These are phyloP conservation scores for Actenoides hombroni DNA, from an alignment of 2,113 vertebrate species.

Conservation along the genomic window DNA sequence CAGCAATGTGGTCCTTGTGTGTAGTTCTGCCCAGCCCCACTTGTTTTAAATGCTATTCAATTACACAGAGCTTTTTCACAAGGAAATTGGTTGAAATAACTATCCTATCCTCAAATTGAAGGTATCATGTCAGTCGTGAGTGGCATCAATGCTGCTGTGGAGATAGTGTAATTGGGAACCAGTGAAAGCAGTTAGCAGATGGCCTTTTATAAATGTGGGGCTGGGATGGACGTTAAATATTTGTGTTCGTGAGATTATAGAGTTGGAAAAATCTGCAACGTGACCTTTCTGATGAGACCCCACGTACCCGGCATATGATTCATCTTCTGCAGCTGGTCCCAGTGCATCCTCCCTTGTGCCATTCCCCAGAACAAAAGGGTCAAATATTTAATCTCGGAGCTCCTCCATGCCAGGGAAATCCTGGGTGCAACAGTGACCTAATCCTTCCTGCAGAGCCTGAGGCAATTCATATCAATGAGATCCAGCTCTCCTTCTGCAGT, in stretches of 20 bases:
- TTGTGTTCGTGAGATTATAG: neutral
- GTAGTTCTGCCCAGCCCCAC: neutral
- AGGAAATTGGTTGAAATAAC: neutral
- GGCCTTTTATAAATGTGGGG: neutral
- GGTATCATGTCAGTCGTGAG: neutral
- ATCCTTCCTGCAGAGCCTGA: rapidly evolving
- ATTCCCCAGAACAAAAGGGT: neutral
- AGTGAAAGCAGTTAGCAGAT: neutral
- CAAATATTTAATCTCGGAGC: neutral
- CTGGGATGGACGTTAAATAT: neutral
- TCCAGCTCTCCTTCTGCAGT: neutral
- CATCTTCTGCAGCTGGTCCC: neutral
- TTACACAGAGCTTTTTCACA: neutral
- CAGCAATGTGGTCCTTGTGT: rapidly evolving
- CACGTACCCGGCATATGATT: rapidly evolving
- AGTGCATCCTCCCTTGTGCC: neutral
- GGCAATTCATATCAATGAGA: neutral
- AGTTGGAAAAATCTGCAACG: neutral
- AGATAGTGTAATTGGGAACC: neutral
- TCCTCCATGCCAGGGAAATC: neutral
- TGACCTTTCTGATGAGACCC: neutral
- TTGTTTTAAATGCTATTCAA: neutral
- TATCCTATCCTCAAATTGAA: neutral
- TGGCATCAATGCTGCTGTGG: neutral
- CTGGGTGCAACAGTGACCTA: neutral